Evolutionary conservation across 2,888 invertebrate genomes (phyloP).

Genomic region (Sussaba pulchella): DNA sequence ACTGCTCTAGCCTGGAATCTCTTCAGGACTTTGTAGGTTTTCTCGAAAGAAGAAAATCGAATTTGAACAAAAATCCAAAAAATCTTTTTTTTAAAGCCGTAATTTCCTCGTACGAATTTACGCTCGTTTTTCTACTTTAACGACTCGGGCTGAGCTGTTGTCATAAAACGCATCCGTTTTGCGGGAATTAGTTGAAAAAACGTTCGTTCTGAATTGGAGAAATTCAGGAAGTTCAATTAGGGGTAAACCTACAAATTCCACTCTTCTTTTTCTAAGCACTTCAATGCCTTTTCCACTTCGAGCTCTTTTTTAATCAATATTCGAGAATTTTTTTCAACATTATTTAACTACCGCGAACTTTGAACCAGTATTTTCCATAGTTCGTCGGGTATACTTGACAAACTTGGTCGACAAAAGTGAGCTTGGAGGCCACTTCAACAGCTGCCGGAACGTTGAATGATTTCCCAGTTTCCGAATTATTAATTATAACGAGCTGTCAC

Average conservation of each 20-base stretch:
- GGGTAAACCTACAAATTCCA: neutral
- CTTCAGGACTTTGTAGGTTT: neutral
- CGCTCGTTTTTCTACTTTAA: neutral
- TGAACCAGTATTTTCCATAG: too few species aligned
- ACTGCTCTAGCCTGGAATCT: neutral
- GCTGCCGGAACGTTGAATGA: too few species aligned
- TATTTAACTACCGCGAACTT: too few species aligned
- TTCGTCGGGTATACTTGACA: too few species aligned
- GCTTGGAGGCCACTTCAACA: too few species aligned
- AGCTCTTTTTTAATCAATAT: too few species aligned
- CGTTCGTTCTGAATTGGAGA: neutral
- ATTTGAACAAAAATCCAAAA: conserved; percentile 17
- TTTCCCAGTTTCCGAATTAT: too few species aligned
- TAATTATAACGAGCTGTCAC: too few species aligned
- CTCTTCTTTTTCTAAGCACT: neutral
- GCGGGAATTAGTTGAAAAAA: too few species aligned
- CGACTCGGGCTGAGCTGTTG: neutral
- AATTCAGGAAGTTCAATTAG: neutral
- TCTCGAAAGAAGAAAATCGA: conserved; percentile 39
- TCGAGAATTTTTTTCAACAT: too few species aligned
- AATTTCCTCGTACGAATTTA: neutral
- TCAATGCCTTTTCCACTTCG: neutral
- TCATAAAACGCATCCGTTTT: neutral
- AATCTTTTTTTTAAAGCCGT: neutral
- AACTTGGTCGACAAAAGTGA: too few species aligned